phyloP scores from a whole-genome alignment of 2,888 invertebrate species.

The Volucella inflata region DNA sequence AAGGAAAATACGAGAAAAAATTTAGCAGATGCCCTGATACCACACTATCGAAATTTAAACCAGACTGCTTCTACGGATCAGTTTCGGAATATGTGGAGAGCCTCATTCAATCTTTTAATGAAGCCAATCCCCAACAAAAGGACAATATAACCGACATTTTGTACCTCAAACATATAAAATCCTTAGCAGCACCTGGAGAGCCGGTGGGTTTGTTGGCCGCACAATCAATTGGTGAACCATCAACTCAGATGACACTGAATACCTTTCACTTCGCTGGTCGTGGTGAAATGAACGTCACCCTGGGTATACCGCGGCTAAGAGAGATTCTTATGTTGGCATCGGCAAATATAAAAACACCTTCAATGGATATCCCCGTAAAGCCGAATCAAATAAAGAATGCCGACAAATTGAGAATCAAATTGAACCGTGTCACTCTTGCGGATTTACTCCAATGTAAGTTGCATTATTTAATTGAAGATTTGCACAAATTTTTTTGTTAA shows the following conservation, averaged over 20 bases:
- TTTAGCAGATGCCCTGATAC: constrained; percentile 89
- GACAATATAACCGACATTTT: constrained; percentile 88
- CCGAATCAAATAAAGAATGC: constrained; percentile 85
- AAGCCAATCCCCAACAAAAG: constrained; percentile 83
- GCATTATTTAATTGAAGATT: neutral
- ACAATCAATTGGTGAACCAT: constrained; percentile 99
- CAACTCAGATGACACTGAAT: constrained; percentile 99
- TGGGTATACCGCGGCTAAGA: constrained; percentile 98
- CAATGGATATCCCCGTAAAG: constrained; percentile 95
- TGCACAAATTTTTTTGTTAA: neutral
- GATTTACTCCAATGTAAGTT: constrained; percentile 89
- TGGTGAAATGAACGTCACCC: constrained; percentile 99
- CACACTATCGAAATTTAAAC: constrained; percentile 87
- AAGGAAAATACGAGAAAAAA: constrained; percentile 83
- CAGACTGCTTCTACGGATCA: constrained; percentile 91
- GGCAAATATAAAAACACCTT: constrained; percentile 96
- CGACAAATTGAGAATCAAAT: constrained; percentile 88
- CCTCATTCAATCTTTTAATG: constrained; percentile 87
- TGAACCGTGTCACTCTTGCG: constrained; percentile 91
- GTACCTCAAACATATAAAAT: constrained; percentile 90
- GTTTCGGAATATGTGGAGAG: constrained; percentile 92
- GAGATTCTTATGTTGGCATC: constrained; percentile 99
- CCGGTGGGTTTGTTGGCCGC: constrained; percentile 96
- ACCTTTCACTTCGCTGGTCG: constrained; percentile 99
- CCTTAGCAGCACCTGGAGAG: constrained; percentile 95